phyloP scores from a whole-genome alignment of 2,888 invertebrate genomes.

The Lucinisca nassula region DNA sequence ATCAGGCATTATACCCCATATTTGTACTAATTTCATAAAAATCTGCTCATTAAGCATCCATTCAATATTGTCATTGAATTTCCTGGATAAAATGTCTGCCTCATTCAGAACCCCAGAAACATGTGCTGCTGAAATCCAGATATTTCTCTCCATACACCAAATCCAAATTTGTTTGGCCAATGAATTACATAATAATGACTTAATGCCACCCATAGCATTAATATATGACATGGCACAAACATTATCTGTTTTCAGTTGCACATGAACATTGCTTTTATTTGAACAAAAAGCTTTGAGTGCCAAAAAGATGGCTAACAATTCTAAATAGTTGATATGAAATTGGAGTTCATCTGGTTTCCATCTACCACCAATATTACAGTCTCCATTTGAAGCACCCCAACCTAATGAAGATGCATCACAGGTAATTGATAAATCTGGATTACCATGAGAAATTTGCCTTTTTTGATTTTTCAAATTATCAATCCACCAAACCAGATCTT shows the following conservation, averaged over 20 bases:
- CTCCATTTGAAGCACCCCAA: constrained; percentile 42
- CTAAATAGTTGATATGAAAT: constrained; percentile 43
- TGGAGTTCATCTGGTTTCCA: constrained; percentile 23
- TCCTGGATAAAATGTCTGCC: constrained; percentile 40
- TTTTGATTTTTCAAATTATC: constrained; percentile 20
- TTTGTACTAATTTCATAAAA: neutral
- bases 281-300: constrained; percentile 43
- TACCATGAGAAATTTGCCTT: constrained; percentile 16
- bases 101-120: constrained; percentile 33
- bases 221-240: constrained; percentile 33
- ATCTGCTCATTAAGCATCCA: constrained; percentile 41
- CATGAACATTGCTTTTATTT: neutral
- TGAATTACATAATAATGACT: constrained; percentile 16
- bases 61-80: constrained; percentile 52
- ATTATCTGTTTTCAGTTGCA: constrained; percentile 19
- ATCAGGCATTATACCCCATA: neutral
- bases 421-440: neutral
- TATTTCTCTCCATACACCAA: constrained; percentile 40
- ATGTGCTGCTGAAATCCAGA: constrained; percentile 52
- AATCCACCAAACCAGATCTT: constrained; percentile 46
- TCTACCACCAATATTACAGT: constrained; percentile 28
- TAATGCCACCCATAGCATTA: constrained; percentile 29
- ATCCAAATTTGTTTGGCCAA: constrained; percentile 26
- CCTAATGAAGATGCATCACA: constrained; percentile 40
- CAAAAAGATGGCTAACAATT: constrained; percentile 25